These are phyloP conservation scores for Epizoanthus fatuus DNA, from an alignment of 92 coral and sea anemone species.

Conservation along the genomic window DNA sequence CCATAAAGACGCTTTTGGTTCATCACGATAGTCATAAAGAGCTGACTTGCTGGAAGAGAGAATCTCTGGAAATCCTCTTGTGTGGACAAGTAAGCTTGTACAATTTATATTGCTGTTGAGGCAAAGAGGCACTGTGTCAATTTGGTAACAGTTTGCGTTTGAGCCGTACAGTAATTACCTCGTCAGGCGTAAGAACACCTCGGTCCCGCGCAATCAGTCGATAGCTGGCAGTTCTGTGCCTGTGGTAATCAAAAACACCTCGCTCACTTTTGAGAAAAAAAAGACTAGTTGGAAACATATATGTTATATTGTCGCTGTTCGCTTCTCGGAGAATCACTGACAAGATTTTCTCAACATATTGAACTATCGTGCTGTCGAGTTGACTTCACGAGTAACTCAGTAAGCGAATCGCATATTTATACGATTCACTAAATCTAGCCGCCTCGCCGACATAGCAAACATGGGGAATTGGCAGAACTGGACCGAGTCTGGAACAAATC, in stretches of 20 bases:
- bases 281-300: too few relatives aligned
- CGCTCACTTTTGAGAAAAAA: too few relatives aligned
- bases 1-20: slow-evolving; percentile 9
- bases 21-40: slow-evolving; percentile 3
- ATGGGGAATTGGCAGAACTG: slow-evolving; percentile 5
- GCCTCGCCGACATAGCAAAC: neutral
- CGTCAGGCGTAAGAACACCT: neutral
- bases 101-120: neutral
- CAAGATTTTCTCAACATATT: too few relatives aligned
- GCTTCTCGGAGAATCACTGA: too few relatives aligned
- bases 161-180: neutral
- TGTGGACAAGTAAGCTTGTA: too few relatives aligned
- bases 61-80: too few relatives aligned
- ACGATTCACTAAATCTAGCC: neutral
- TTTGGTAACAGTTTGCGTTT: neutral
- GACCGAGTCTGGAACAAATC: slow-evolving; percentile 11
- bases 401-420: neutral
- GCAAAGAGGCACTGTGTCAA: neutral
- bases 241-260: neutral
- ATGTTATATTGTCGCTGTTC: too few relatives aligned
- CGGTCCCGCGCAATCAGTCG: neutral
- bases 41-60: too few relatives aligned
- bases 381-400: too few relatives aligned
- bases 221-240: neutral
- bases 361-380: too few relatives aligned